These are phyloP conservation scores for Hirudo medicinalis DNA, from an alignment of 1,140 invertebrate genomes.

Conservation along the genomic window DNA sequence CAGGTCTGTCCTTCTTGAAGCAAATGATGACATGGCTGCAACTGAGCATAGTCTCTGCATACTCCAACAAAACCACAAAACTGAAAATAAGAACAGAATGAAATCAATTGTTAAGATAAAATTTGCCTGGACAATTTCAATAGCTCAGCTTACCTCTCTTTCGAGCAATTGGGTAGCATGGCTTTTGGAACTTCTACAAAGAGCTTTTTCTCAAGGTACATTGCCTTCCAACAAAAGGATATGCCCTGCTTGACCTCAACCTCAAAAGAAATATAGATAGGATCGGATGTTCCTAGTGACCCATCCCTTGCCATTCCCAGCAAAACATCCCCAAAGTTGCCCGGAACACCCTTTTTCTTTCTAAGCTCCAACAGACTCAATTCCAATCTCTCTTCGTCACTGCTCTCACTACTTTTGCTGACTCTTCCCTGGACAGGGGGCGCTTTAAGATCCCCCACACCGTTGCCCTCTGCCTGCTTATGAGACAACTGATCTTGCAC, in stretches of 20 bases:
- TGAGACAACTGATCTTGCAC: conserved; percentile 42
- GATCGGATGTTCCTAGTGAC: background rate
- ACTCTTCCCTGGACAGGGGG: conserved; percentile 49
- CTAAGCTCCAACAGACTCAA: background rate
- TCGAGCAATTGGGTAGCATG: conserved; percentile 71
- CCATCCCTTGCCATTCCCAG: background rate
- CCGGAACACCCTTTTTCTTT: background rate
- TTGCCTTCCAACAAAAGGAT: conserved; percentile 62
- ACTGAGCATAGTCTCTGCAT: conserved; percentile 77
- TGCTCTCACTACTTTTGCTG: conserved; percentile 9
- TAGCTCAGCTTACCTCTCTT: conserved; percentile 48
- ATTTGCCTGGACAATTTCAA: background rate
- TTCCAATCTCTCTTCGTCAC: background rate
- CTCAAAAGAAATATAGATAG: conserved; percentile 46
- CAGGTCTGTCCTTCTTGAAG: conserved; percentile 65
- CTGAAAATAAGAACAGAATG: conserved; percentile 26
- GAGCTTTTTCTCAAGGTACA: conserved; percentile 61
- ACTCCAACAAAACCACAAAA: conserved; percentile 81
- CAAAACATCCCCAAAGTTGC: conserved; percentile 12
- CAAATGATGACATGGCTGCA: conserved; percentile 68
- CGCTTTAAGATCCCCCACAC: conserved; percentile 63
- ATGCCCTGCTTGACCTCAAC: conserved; percentile 62
- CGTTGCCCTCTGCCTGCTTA: conserved; percentile 61
- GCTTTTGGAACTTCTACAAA: conserved; percentile 73
- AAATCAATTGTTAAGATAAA: background rate